phyloP scores from a whole-genome alignment of 2,113 vertebrate genomes.

The Alaudala cheleensis region DNA sequence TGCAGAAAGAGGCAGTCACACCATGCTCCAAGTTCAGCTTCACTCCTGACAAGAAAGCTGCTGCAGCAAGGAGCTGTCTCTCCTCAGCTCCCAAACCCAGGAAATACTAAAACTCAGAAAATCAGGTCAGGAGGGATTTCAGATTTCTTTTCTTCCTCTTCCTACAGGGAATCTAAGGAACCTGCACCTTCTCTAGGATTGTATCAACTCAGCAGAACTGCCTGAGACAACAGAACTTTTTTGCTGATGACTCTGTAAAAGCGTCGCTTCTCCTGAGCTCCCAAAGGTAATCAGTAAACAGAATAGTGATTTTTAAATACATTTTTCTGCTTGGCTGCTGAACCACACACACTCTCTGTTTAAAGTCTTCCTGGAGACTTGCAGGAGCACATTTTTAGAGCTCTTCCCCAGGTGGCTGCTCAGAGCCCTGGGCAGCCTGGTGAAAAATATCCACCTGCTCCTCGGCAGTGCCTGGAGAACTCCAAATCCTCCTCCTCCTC shows the following conservation, averaged over 20 bases:
- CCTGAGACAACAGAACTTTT: conserved; percentile 45
- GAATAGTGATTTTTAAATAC: conserved; percentile 54
- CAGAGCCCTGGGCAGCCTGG: not conserved
- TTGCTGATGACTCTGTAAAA: conserved; percentile 48
- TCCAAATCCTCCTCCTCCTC: not conserved
- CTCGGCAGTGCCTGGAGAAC: not conserved
- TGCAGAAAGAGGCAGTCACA: not conserved
- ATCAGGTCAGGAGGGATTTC: not conserved
- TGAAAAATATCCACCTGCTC: not conserved
- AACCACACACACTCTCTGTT: not conserved
- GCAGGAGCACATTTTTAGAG: not conserved
- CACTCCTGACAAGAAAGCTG: not conserved
- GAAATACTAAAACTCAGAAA: not conserved
- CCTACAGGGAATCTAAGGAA: not conserved
- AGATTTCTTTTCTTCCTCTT: not conserved
- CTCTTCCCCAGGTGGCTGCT: not conserved
- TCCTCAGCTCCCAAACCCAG: not conserved
- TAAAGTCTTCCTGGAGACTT: not conserved
- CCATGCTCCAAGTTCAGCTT: not conserved
- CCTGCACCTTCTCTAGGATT: not conserved
- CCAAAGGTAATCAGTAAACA: conserved; percentile 66
- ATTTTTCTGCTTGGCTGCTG: conserved; percentile 58
- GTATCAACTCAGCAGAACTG: conserved; percentile 44
- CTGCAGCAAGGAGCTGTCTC: not conserved
- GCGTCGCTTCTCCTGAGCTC: not conserved